Evolutionary conservation across 1,140 invertebrate genomes (phyloP).

Genomic region (Drosophila equinoxialis): DNA sequence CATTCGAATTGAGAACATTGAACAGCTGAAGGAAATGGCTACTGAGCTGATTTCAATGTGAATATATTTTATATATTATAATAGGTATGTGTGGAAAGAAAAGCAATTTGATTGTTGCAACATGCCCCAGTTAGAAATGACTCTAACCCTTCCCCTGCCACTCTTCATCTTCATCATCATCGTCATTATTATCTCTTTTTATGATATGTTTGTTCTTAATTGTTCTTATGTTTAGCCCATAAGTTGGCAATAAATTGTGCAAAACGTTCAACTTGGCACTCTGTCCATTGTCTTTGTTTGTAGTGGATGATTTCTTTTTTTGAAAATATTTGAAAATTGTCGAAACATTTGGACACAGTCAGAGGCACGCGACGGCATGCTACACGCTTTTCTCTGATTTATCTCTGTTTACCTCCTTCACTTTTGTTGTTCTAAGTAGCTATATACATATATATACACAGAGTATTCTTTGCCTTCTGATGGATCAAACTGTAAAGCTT

Average conservation of each 20-base stretch:
- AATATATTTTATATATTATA: conserved; percentile 29
- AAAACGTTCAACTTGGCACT: conserved; percentile 35
- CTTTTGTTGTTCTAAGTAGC: conserved; percentile 9
- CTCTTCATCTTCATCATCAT: too few species aligned
- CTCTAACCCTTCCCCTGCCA: neutral
- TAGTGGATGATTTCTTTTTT: too few species aligned
- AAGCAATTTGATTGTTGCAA: conserved; percentile 43
- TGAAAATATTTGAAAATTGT: conserved; percentile 37
- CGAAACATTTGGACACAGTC: conserved; percentile 29
- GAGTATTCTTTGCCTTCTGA: conserved; percentile 6
- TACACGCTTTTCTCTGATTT: conserved; percentile 58
- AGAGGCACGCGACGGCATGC: conserved; percentile 50
- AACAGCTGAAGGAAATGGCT: conserved; percentile 56
- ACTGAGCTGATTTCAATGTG: conserved; percentile 14
- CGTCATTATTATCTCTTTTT: neutral
- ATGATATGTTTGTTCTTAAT: conserved; percentile 2
- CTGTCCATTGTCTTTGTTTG: conserved; percentile 33
- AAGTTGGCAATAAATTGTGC: conserved; percentile 58
- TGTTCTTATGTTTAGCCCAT: conserved; percentile 14
- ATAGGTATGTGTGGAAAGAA: neutral
- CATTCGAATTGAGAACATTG: conserved; percentile 42
- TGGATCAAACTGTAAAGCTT: conserved; percentile 40
- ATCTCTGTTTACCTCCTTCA: conserved; percentile 48
- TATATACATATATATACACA: neutral
- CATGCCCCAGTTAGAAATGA: neutral